phyloP scores from a whole-genome alignment of 2,113 vertebrate species.

The Castor canadensis region DNA sequence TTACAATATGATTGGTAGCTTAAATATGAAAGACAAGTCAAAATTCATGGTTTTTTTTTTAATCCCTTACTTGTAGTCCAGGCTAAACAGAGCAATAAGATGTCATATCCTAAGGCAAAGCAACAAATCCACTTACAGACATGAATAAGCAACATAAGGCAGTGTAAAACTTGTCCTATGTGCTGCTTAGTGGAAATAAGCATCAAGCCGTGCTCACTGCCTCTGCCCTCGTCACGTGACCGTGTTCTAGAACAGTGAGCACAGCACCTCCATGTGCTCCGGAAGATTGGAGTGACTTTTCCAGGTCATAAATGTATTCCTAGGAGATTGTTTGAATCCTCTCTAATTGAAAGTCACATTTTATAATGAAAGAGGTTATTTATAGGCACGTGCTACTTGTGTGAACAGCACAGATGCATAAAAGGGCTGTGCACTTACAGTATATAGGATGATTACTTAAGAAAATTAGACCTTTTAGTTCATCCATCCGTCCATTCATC shows the following conservation, averaged over 20 bases:
- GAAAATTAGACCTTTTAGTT: neutral
- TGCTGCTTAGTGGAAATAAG: neutral
- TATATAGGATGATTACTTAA: neutral
- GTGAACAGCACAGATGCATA: neutral
- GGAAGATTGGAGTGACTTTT: neutral
- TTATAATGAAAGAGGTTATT: slow-evolving; percentile 40
- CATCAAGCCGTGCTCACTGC: too few species aligned
- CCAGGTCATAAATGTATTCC: neutral
- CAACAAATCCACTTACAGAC: neutral
- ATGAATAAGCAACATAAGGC: neutral
- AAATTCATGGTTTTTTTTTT: neutral
- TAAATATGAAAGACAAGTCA: slow-evolving; percentile 2
- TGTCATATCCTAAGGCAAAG: neutral
- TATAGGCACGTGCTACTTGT: neutral
- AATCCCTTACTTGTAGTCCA: neutral
- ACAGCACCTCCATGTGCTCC: neutral
- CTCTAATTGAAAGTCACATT: slow-evolving; percentile 40
- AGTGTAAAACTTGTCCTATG: neutral
- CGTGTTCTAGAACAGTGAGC: neutral
- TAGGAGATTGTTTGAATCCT: neutral
- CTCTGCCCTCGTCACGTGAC: neutral
- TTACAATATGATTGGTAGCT: neutral
- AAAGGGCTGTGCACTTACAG: neutral
- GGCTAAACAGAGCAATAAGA: neutral
- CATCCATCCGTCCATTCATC: neutral